phyloP scores from a whole-genome alignment of 2,888 invertebrate species.

The Stenurella melanura region DNA sequence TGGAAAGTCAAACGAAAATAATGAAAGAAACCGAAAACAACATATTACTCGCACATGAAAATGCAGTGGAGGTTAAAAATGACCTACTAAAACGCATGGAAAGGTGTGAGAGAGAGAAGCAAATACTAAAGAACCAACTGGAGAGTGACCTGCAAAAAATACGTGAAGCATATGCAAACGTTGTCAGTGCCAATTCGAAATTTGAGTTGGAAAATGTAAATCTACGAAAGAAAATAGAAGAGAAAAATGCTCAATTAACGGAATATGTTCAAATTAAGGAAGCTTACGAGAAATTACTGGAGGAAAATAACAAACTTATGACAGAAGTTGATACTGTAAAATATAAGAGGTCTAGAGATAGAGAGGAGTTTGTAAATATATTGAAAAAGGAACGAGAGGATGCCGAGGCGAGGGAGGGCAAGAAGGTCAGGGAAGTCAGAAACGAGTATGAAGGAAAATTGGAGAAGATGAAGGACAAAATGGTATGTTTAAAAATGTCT shows the following conservation, averaged over 20 bases:
- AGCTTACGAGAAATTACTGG: conserved; percentile 69
- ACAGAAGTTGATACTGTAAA: conserved; percentile 70
- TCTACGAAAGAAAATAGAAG: conserved; percentile 61
- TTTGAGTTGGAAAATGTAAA: conserved; percentile 66
- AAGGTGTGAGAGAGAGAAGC: conserved; percentile 56
- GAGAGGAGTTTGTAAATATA: conserved; percentile 68
- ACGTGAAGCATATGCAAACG: conserved; percentile 65
- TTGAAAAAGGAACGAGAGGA: conserved; percentile 67
- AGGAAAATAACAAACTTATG: conserved; percentile 69
- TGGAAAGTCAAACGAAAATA: conserved; percentile 62
- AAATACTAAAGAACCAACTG: conserved; percentile 49
- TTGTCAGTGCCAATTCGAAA: conserved; percentile 66
- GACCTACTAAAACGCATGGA: conserved; percentile 61
- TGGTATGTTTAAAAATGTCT: conserved; percentile 78
- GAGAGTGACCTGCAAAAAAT: conserved; percentile 56
- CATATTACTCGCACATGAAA: conserved; percentile 61
- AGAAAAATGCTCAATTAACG: conserved; percentile 59
- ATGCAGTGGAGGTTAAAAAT: conserved; percentile 60
- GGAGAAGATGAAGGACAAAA: conserved; percentile 86
- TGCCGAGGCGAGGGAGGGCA: conserved; percentile 65
- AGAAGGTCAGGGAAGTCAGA: conserved; percentile 76
- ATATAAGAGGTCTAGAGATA: conserved; percentile 68
- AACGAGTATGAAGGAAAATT: conserved; percentile 84
- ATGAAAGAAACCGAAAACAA: conserved; percentile 64
- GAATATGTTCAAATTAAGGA: conserved; percentile 65